Evolutionary conservation across 2,888 invertebrate species (phyloP), one percentile per base, ranked within the genome.

Genomic region (Eupsilia transversa): DNA sequence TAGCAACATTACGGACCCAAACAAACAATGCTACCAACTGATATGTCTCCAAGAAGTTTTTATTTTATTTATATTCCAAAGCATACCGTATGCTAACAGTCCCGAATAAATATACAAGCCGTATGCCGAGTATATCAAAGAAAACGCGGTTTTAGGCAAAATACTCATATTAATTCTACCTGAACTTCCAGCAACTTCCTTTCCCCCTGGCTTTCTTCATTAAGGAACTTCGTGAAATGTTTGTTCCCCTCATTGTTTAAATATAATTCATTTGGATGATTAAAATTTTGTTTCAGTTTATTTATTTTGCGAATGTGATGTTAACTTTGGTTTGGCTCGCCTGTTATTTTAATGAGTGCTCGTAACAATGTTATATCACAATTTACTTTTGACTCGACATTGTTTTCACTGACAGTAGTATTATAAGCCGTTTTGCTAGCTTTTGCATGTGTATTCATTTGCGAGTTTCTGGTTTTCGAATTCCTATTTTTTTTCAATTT

Each of bases 121-220:
- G 33, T 12, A 27, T 27, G 38, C 52, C 69, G 73, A 81, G 85
- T 87, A 87, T 87, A 87, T 87, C 90, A 90, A 89, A 89, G 87
- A 87, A 88, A 89, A 83, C 57, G 86, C 77, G 90, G 87, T 88
- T 88, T 86, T 63, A 75, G 84, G 80, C 85, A 85, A 90, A 91
- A 91, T 90, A 66, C 82, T 80, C 77, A 59, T 82, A 91, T 92
- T 90, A 91, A 92, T 90, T 89, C 87, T 85, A 87, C 87, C 86
- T 89, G 89, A 88, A 84, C 71, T 87, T 82, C 79, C 38, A 35
- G 41, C 77, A 87, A 86, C 80, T 86, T 85, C 43, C 75, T 69
- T 65, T 74, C 76, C 76, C 68, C 67, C 80, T 78, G 83, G 79
- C 79, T 87, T 87, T 86, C 84, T 87, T 87, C 87, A 81, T 86